phyloP scores from a whole-genome alignment of 37 sponge, comb jelly and placozoan species.

The Dysidea cf. avara region DNA sequence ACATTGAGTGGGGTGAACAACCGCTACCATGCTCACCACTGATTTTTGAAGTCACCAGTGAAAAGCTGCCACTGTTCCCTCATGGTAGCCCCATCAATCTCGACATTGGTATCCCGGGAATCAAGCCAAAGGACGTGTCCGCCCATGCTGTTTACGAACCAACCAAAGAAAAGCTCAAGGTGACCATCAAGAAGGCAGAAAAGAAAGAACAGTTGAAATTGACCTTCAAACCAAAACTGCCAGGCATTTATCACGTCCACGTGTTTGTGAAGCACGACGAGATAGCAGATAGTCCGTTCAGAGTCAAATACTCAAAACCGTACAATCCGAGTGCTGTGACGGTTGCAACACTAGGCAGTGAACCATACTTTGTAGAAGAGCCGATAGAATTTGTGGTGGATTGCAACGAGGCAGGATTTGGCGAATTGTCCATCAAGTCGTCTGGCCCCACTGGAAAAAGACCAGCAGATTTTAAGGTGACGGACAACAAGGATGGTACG shows the following conservation, averaged over 20 bases:
- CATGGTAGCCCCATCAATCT: slow-evolving; percentile 43
- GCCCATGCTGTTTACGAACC: slow-evolving; percentile 55
- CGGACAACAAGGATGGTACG: slow-evolving; percentile 32
- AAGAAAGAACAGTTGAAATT: slow-evolving; percentile 48
- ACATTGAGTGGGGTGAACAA: slow-evolving; percentile 47
- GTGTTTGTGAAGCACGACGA: slow-evolving; percentile 26
- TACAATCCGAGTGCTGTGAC: slow-evolving; percentile 34
- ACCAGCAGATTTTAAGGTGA: slow-evolving; percentile 34
- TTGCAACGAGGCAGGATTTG: slow-evolving; percentile 63
- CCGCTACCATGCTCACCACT: slow-evolving; percentile 61
- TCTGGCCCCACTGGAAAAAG: slow-evolving; percentile 43
- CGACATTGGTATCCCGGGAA: slow-evolving; percentile 25
- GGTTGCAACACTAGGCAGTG: slow-evolving; percentile 5
- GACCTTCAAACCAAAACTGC: slow-evolving; percentile 44
- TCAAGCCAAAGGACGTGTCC: slow-evolving; percentile 50
- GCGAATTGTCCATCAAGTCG: slow-evolving; percentile 48
- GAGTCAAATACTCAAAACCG: slow-evolving; percentile 19
- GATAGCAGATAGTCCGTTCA: slow-evolving; percentile 52
- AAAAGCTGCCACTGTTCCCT: slow-evolving; percentile 16
- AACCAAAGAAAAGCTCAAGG: slow-evolving; percentile 40
- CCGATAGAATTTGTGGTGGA: slow-evolving; percentile 60
- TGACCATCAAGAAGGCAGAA: slow-evolving; percentile 48
- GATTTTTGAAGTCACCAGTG: slow-evolving; percentile 40
- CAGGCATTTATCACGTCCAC: slow-evolving; percentile 61
- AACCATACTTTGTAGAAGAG: slow-evolving; percentile 31